A percentile compares a stretch with the other conserved stretches of the same genome.
Evolutionary conservation across 2,113 vertebrate species (phyloP).

Genomic region (Laticauda colubrina): DNA sequence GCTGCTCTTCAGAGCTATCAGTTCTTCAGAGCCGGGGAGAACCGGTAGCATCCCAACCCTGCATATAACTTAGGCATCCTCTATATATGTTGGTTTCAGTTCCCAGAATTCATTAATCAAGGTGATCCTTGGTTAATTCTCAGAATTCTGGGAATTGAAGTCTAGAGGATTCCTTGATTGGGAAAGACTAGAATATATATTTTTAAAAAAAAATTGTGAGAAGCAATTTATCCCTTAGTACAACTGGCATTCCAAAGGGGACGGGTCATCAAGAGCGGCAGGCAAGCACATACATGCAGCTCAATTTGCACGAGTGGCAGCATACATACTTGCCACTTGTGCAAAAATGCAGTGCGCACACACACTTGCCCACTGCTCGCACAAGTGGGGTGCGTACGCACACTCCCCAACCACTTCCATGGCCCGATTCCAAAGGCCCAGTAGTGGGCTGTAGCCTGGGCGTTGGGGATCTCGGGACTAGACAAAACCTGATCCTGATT

Average conservation of each 20-base stretch:
- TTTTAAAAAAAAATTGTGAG: neutral
- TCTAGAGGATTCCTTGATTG: neutral
- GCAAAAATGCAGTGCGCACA: neutral
- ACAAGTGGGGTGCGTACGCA: neutral
- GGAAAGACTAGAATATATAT: neutral
- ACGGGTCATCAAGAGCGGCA: neutral
- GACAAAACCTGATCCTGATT: neutral
- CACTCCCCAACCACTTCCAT: neutral
- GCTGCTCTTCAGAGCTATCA: too few relatives aligned
- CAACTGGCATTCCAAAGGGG: neutral
- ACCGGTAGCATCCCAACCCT: too few relatives aligned
- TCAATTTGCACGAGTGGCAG: neutral
- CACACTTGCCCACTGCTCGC: too few relatives aligned
- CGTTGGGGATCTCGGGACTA: neutral
- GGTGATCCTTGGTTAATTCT: neutral
- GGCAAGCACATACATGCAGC: neutral
- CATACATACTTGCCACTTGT: neutral
- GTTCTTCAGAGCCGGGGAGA: too few relatives aligned
- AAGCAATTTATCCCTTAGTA: neutral
- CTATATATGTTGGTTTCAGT: neutral
- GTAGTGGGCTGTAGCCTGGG: neutral
- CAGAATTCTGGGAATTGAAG: neutral
- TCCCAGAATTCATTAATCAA: neutral
- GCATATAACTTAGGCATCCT: neutral
- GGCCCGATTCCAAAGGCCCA: neutral